Evolutionary conservation across 2,888 invertebrate genomes (phyloP), one percentile per base, ranked within the genome.

Genomic region (Calliphora vomitoria): DNA sequence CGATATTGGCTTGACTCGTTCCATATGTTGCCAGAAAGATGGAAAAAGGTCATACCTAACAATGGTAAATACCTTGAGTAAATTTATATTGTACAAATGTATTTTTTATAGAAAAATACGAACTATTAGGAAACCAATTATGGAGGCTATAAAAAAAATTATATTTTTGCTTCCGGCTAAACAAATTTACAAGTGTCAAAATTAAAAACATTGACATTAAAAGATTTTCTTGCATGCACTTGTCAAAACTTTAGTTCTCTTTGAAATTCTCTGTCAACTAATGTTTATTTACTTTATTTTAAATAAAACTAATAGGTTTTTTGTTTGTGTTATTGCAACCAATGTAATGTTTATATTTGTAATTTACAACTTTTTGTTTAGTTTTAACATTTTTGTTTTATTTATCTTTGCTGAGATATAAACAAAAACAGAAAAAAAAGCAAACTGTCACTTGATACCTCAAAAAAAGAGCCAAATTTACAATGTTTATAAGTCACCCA

Each of bases 401-500:
- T 38, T 55, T 72, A 55, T 58, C 60, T 60, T 35, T 35, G 35
- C 58, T 25, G 10, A 58, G 58, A 58, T 58, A 58, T 47, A 8
- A 47, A 50, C 68, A 31, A 15, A 53, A 18, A n/a, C 35, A 53
- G 35, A n/a, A 68, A 68, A n/a, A 8, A 55, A 55, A 41, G 38
- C n/a, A 74, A 60, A 60, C 20, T 60, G 58, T 44, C 44, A 74
- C 11, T 60, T 35, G 35, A 71, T 20, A 60, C 6, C 8, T 18
- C 20, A 55, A 20, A 55, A 20, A 55, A 55, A 20, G 2, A 50
- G 50, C 62, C 20, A 64, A 81, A 72, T 81, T 62, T 64, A 64
- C 25, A 64, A 72, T 81, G 62, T 72, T 72, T 81, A 53, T 31
- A 53, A 50, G 53, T 81, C 41, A 47, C n/a, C 41, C 25, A 62